Percentiles rank a stretch among this genome's conserved stretches.
Evolutionary conservation across 2,888 invertebrate species (phyloP).

Genomic region (Aphidoletes aphidimyza): DNA sequence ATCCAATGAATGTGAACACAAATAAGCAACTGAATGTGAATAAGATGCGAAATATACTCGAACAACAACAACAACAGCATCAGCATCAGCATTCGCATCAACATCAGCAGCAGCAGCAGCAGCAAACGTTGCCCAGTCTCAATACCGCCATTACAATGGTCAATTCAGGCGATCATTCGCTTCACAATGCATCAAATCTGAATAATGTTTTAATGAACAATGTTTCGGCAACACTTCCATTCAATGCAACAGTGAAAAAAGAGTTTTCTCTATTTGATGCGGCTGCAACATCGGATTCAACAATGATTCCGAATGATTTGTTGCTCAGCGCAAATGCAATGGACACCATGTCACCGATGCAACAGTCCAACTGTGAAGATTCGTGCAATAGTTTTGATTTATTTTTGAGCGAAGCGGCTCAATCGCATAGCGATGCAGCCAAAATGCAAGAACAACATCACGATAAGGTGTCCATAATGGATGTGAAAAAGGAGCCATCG

Average conservation of each 20-base stretch:
- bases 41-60: constrained; percentile 4
- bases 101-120: constrained; percentile 60
- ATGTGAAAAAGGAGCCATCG: background rate
- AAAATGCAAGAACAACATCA: constrained; percentile 48
- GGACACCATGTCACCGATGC: constrained; percentile 55
- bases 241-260: constrained; percentile 11
- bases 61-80: background rate
- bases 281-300: background rate
- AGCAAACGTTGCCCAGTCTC: constrained; percentile 58
- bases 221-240: background rate
- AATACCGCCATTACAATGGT: constrained; percentile 62
- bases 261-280: constrained; percentile 19
- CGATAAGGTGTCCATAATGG: background rate
- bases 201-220: constrained; percentile 60
- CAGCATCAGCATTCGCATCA: constrained; percentile 62
- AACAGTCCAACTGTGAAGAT: constrained; percentile 59
- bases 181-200: constrained; percentile 67
- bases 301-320: constrained; percentile 38
- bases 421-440: constrained; percentile 57
- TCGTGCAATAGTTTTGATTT: constrained; percentile 65
- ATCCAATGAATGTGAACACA: constrained; percentile 4
- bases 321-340: constrained; percentile 57
- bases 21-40: background rate
- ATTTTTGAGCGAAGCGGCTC: constrained; percentile 63
- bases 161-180: constrained; percentile 57